Base-by-base conservation (phyloP, 2,888 invertebrate genomes). In the Augiades crinisus region DNA sequence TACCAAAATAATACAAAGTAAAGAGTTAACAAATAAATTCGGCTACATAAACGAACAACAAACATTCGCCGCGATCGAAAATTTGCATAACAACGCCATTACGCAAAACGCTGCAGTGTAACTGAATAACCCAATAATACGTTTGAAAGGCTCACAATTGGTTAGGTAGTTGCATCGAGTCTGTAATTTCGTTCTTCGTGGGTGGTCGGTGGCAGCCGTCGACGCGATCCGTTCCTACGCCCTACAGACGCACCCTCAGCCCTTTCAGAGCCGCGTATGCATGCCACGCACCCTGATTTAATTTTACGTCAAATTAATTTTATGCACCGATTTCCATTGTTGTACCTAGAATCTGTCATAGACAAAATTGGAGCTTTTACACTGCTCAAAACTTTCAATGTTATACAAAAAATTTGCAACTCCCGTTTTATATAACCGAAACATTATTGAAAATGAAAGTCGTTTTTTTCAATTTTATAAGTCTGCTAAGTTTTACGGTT, bases 171-270 rank as follows among this genome's bases (percentile, higher is more conserved):
- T 74, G 68, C 71, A 68, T 72, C 67, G 72, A 64, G 59, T 62
- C 58, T 56, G 61, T 67, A 69, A 65, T 61, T 62, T 49, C 46
- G 58, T 53, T 54, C 82, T 54, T 65, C 73, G 78, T 86, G 89
- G 87, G 89, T 87, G 88, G 88, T 65, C 82, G 60, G 68, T 75
- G 81, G 75, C 81, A 74, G 76, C 61, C 71, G 71, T 81, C 83
- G 77, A 76, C 74, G 75, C 68, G 86, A 87, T 87, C 87, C 84
- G 87, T 88, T 88, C 86, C 81, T 85, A 83, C 80, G 86, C 82
- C 78, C 80, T 78, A 63, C 69, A 63, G 63, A 69, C 71, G 63
- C 67, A 64, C 62, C 66, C 67, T 57, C 63, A 64, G 64, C 60
- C 67, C 64, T 62, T 57, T 16, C 30, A 17, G 8, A 7, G 22